A percentile compares a stretch with the other conserved stretches of the same genome.
phyloP scores from a whole-genome alignment of 2,113 vertebrate genomes.

The Panthera leo region DNA sequence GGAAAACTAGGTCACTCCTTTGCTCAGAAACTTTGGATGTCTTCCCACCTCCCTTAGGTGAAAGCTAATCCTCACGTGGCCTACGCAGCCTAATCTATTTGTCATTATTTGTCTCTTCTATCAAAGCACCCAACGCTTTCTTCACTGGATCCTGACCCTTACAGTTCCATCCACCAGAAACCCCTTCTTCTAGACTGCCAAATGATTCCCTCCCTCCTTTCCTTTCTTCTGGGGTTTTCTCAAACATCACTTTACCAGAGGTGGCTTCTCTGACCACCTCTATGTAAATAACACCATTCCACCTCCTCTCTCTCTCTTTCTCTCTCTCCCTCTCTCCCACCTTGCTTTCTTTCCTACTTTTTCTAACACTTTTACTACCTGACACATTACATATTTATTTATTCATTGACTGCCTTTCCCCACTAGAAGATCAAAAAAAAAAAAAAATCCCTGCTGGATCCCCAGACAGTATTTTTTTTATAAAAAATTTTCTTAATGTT shows the following conservation, averaged over 20 bases:
- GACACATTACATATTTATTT: neutral
- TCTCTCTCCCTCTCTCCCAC: neutral
- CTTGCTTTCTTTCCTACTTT: neutral
- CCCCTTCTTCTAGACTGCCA: neutral
- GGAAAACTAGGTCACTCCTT: neutral
- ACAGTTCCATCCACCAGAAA: neutral
- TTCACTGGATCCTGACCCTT: neutral
- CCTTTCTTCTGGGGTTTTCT: neutral
- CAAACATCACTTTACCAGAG: neutral
- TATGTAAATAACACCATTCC: neutral
- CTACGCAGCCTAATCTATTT: neutral
- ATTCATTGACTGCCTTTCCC: neutral
- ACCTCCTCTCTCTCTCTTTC: neutral
- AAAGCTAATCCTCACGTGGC: neutral
- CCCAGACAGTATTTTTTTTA: neutral
- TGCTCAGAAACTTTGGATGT: neutral
- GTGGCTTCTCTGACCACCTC: neutral
- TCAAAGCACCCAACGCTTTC: neutral
- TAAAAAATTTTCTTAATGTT: no score
- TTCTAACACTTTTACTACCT: neutral
- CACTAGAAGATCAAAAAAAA: neutral
- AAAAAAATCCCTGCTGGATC: neutral
- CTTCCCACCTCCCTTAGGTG: neutral
- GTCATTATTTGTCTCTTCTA: neutral
- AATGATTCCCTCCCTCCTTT: neutral